phyloP scores from a whole-genome alignment of 2,888 invertebrate genomes.

The Ephialtes manifestator region DNA sequence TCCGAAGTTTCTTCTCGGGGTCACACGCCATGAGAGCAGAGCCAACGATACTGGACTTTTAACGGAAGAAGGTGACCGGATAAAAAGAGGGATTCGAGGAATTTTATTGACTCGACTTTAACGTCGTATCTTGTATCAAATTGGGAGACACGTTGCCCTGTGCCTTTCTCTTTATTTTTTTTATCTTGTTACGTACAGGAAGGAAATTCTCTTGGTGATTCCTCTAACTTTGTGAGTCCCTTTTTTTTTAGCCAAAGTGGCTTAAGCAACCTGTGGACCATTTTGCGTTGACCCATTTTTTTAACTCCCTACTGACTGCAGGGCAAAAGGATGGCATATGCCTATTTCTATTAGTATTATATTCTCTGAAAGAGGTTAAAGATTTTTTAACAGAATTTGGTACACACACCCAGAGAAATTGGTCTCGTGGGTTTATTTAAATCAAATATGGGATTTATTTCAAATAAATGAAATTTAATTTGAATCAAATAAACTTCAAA shows the following conservation, averaged over 20 bases:
- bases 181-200: slow-evolving; percentile 2
- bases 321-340: too few species aligned
- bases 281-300: too few species aligned
- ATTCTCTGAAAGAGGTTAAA: too few species aligned
- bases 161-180: background rate
- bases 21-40: slow-evolving; percentile 27
- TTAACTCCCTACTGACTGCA: too few species aligned
- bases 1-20: slow-evolving; percentile 42
- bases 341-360: too few species aligned
- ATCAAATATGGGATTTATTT: too few species aligned
- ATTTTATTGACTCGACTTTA: slow-evolving; percentile 52
- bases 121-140: slow-evolving; percentile 43
- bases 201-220: slow-evolving; percentile 1
- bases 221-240: background rate
- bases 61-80: slow-evolving; percentile 20
- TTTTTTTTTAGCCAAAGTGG: background rate
- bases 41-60: slow-evolving; percentile 33
- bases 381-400: too few species aligned
- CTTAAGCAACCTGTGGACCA: background rate
- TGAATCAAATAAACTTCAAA: too few species aligned
- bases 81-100: slow-evolving; percentile 18
- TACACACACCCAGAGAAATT: too few species aligned
- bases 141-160: slow-evolving; percentile 2
- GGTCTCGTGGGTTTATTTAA: too few species aligned
- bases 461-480: too few species aligned